These are phyloP conservation scores for Meiosimyza platycephala DNA, from an alignment of 2,888 invertebrate species.

Conservation along the genomic window DNA sequence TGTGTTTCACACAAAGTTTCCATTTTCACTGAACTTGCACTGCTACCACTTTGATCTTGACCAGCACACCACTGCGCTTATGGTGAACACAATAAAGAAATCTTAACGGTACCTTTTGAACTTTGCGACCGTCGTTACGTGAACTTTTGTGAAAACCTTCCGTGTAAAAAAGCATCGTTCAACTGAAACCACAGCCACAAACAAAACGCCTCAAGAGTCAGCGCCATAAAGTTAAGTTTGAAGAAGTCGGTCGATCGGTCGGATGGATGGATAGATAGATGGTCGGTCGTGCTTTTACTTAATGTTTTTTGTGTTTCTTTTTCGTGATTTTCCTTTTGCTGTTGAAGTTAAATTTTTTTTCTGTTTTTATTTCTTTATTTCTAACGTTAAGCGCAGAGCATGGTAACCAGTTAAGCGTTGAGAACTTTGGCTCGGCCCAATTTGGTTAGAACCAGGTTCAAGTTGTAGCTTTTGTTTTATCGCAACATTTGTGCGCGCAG, in stretches of 20 bases:
- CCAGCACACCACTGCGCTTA: neutral
- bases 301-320: constrained; percentile 10
- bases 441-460: constrained; percentile 29
- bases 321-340: constrained; percentile 1
- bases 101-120: constrained; percentile 47
- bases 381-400: constrained; percentile 14
- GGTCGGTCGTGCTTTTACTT: constrained; percentile 9
- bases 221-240: constrained; percentile 28
- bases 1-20: neutral
- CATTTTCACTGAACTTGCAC: constrained; percentile 8
- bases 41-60: neutral
- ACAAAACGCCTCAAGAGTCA: constrained; percentile 44
- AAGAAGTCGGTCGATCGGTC: constrained; percentile 15
- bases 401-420: constrained; percentile 31
- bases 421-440: constrained; percentile 31
- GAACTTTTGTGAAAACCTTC: constrained; percentile 52
- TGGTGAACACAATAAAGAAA: neutral
- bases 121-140: constrained; percentile 42
- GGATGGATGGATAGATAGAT: constrained; percentile 18
- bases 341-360: neutral
- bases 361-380: constrained; percentile 9
- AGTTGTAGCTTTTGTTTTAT: constrained; percentile 15
- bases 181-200: constrained; percentile 49
- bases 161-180: constrained; percentile 54
- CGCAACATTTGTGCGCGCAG: too few relatives aligned